These are phyloP conservation scores for Coccyzus lansbergi DNA, from an alignment of 2,797 vertebrate species.

Conservation along the genomic window DNA sequence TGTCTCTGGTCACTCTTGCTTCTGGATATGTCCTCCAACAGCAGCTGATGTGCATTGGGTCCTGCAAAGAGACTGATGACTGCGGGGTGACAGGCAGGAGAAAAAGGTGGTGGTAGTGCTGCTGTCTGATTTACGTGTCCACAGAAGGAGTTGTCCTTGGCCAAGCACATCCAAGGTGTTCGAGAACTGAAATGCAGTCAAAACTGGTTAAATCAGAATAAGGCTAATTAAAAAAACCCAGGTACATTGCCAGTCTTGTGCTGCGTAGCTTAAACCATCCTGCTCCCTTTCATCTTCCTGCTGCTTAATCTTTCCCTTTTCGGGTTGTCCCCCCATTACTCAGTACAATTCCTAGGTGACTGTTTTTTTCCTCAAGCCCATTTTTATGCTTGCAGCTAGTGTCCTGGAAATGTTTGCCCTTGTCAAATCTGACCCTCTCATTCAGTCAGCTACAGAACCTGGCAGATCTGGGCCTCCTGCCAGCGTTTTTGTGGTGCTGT, in stretches of 20 bases:
- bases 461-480: slow-evolving; percentile 52
- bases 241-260: not conserved
- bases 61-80: not conserved
- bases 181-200: not conserved
- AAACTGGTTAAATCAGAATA: not conserved
- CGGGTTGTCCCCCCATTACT: not conserved
- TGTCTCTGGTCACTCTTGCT: not conserved
- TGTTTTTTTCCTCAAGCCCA: slow-evolving; percentile 14
- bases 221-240: slow-evolving; percentile 13
- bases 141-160: slow-evolving; percentile 18
- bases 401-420: slow-evolving; percentile 47
- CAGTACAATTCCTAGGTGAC: not conserved
- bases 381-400: not conserved
- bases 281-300: not conserved
- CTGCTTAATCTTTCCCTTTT: not conserved
- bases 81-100: not conserved
- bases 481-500: not conserved
- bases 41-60: not conserved
- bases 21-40: not conserved
- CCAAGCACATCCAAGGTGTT: not conserved
- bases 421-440: slow-evolving; percentile 43
- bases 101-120: not conserved
- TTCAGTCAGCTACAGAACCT: not conserved
- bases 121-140: not conserved
- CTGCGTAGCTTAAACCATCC: not conserved